phyloP scores from a whole-genome alignment of 1,140 invertebrate genomes.

The Drosophila tani region DNA sequence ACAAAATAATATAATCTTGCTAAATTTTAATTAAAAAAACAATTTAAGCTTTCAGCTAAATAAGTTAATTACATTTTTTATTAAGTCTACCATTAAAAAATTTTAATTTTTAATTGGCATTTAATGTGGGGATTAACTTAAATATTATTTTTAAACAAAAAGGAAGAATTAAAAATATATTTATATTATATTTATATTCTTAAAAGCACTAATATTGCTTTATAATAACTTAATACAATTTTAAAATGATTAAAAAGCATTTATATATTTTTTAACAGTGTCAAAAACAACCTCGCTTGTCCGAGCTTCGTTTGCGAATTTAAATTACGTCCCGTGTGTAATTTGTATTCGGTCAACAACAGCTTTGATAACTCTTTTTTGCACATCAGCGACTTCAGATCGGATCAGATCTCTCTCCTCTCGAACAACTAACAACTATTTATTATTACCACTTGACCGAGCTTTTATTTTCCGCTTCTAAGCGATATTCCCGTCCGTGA shows the following conservation, averaged over 20 bases:
- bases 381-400: constrained; percentile 19
- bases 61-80: neutral
- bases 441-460: constrained; percentile 19
- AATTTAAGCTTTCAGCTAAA: too few relatives aligned
- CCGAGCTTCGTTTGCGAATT: constrained; percentile 62
- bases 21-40: neutral
- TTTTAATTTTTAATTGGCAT: too few relatives aligned
- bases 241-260: too few relatives aligned
- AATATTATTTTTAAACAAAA: too few relatives aligned
- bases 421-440: constrained; percentile 23
- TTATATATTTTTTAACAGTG: neutral
- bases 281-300: constrained; percentile 17
- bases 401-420: neutral
- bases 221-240: too few relatives aligned
- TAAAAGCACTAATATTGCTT: too few relatives aligned
- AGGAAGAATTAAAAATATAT: too few relatives aligned
- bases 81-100: neutral
- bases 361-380: constrained; percentile 71
- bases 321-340: constrained; percentile 58
- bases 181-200: too few relatives aligned
- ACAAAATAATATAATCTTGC: neutral
- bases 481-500: constrained; percentile 15
- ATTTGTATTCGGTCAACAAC: constrained; percentile 56
- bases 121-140: too few relatives aligned
- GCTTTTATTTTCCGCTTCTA: constrained; percentile 24